phyloP scores from a whole-genome alignment of 2,797 vertebrate genomes.

The Amniataba percoides region DNA sequence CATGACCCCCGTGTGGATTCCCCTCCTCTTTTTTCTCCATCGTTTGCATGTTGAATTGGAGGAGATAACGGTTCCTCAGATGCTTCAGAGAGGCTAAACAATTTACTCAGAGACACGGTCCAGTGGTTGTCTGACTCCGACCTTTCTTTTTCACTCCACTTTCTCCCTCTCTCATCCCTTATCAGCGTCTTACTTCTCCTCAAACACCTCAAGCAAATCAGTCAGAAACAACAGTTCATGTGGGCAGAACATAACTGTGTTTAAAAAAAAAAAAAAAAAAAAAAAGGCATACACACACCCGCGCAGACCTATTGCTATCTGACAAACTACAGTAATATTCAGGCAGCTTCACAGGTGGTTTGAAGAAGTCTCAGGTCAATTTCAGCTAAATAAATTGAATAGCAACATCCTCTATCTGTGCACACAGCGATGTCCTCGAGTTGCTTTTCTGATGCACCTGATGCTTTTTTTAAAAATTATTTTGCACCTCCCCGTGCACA shows the following conservation, averaged over 20 bases:
- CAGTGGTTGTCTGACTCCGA: background rate
- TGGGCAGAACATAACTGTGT: background rate
- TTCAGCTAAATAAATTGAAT: slow-evolving; percentile 61
- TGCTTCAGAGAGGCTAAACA: slow-evolving; percentile 26
- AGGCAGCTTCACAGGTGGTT: slow-evolving; percentile 28
- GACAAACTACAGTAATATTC: slow-evolving; percentile 8
- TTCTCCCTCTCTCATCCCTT: slow-evolving; percentile 1
- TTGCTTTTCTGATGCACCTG: slow-evolving; percentile 44
- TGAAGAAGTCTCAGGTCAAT: slow-evolving; percentile 43
- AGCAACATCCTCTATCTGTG: slow-evolving; percentile 29
- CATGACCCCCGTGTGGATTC: background rate
- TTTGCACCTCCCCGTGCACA: slow-evolving; percentile 18
- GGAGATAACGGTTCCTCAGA: slow-evolving; percentile 30
- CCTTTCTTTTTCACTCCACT: background rate
- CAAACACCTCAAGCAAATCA: slow-evolving; percentile 14
- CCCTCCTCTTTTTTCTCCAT: slow-evolving; percentile 7
- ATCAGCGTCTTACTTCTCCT: background rate
- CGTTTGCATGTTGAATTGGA: slow-evolving; percentile 45
- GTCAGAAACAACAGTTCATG: background rate
- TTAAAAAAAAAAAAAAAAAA: background rate
- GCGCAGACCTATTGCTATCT: background rate
- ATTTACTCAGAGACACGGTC: slow-evolving; percentile 9
- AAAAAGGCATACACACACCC: background rate
- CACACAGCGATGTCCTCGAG: slow-evolving; percentile 38
- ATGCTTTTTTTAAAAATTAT: slow-evolving; percentile 21